Percentiles rank a stretch among this genome's conserved stretches.
phyloP scores from a whole-genome alignment of 2,888 invertebrate genomes.

The Eurois occulta region DNA sequence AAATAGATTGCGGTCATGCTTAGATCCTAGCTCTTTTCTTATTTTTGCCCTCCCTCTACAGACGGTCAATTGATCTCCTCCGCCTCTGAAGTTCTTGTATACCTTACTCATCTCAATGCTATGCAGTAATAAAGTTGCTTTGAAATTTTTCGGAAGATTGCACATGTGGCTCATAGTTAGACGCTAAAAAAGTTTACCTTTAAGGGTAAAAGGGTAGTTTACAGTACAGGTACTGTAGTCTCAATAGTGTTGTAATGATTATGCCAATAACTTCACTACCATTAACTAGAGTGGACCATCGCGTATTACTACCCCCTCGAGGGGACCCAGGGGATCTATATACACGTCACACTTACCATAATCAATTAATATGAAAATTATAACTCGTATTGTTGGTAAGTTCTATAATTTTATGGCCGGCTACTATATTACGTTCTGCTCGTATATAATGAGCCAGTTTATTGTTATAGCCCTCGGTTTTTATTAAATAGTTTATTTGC shows the following conservation, averaged over 20 bases:
- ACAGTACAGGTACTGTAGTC: neutral
- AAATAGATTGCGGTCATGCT: no score
- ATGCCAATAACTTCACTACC: constrained; percentile 41
- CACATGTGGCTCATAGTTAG: no score
- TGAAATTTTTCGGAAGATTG: neutral
- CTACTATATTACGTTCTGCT: constrained; percentile 7
- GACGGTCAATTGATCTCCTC: neutral
- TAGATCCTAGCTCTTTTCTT: neutral
- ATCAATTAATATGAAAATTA: constrained; percentile 58
- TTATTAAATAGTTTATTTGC: constrained; percentile 54
- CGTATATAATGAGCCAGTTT: constrained; percentile 33
- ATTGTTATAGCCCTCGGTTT: constrained; percentile 48
- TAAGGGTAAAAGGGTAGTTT: neutral
- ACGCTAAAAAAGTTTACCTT: neutral
- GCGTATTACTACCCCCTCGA: constrained; percentile 33
- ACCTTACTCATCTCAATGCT: neutral
- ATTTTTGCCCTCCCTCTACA: neutral
- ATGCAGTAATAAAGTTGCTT: neutral
- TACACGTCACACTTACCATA: constrained; percentile 50
- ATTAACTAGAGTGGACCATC: constrained; percentile 56
- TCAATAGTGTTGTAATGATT: constrained; percentile 40
- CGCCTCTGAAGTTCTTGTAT: neutral
- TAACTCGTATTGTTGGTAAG: constrained; percentile 22
- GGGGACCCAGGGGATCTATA: constrained; percentile 29
- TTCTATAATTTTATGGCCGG: constrained; percentile 43